A percentile compares a stretch with the other conserved stretches of the same genome.
Evolutionary conservation across 1,140 invertebrate species (phyloP).

Genomic region (Centruroides sculpturatus): DNA sequence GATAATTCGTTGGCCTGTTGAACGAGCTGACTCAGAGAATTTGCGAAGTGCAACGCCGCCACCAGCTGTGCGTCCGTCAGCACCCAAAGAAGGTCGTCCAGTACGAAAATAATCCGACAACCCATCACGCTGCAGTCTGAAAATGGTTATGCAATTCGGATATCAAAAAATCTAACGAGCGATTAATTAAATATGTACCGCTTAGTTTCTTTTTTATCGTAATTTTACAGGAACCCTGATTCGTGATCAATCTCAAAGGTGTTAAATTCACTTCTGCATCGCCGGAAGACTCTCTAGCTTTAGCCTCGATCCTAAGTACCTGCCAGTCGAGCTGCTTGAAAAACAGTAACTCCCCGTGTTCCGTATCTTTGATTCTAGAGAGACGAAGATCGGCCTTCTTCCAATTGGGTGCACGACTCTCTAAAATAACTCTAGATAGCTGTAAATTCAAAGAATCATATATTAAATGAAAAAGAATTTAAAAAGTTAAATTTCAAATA

Average conservation of each 20-base stretch:
- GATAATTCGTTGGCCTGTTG: constrained; percentile 64
- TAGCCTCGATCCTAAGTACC: constrained; percentile 84
- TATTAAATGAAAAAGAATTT: too few relatives aligned
- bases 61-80: constrained; percentile 91
- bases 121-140: constrained; percentile 85
- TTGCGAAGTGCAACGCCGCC: constrained; percentile 83
- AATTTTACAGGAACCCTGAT: constrained; percentile 86
- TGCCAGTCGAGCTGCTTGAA: constrained; percentile 99
- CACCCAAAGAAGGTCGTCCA: constrained; percentile 97
- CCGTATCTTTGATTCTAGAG: constrained; percentile 78
- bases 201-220: constrained; percentile 87
- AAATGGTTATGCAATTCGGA: constrained; percentile 20
- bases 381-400: constrained; percentile 67
- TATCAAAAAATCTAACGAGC: too few relatives aligned
- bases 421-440: constrained; percentile 79
- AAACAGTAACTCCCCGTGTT: constrained; percentile 74
- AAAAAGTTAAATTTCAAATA: too few relatives aligned
- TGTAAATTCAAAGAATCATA: constrained; percentile 28
- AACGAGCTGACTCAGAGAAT: constrained; percentile 72
- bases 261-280: constrained; percentile 38
- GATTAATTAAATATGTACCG: constrained; percentile 38
- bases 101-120: constrained; percentile 75
- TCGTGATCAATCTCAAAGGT: constrained; percentile 81
- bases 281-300: constrained; percentile 5
- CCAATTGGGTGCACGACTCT: constrained; percentile 85